A percentile compares a stretch with the other conserved stretches of the same genome.
Evolutionary conservation across 2,888 invertebrate species (phyloP).

Genomic region (Liposcelis brunnea): DNA sequence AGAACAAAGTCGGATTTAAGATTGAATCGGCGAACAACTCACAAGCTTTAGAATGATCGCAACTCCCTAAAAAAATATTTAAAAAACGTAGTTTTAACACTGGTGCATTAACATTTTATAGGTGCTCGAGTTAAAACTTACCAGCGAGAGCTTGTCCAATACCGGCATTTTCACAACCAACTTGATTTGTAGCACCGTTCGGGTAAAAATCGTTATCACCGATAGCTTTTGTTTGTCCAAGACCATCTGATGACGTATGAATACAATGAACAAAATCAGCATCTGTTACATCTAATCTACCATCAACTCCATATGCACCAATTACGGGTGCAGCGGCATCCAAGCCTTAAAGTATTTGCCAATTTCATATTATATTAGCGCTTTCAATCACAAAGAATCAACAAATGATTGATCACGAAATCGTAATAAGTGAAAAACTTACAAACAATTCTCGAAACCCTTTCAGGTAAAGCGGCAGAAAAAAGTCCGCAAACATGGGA

Average conservation of each 20-base stretch:
- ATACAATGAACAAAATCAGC: conserved; percentile 25
- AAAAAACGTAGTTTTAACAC: too few relatives aligned
- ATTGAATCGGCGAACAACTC: conserved; percentile 24
- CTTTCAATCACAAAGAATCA: too few relatives aligned
- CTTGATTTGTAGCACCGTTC: conserved; percentile 25
- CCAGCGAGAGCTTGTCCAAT: too few relatives aligned
- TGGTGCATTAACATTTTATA: too few relatives aligned
- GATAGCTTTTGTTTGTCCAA: conserved; percentile 22
- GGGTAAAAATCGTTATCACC: conserved; percentile 27
- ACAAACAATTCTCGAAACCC: too few relatives aligned
- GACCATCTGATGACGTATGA: conserved; percentile 24
- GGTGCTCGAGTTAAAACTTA: too few relatives aligned
- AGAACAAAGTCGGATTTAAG: too few relatives aligned
- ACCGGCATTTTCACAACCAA: conserved; percentile 18
- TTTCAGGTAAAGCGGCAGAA: too few relatives aligned
- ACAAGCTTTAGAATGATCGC: conserved; percentile 22
- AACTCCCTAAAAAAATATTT: conserved; percentile 17
- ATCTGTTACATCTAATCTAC: conserved; percentile 23
- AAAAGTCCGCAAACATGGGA: conserved; percentile 16
- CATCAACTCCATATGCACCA: conserved; percentile 15
- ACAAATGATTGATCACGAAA: neutral
- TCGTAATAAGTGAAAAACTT: neutral
- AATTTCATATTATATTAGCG: too few relatives aligned
- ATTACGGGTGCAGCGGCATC: conserved; percentile 27
- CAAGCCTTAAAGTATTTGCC: too few relatives aligned